A percentile compares a stretch with the other conserved stretches of the same genome.
These are phyloP conservation scores for Cryptomyrus ogoouensis DNA, from an alignment of 2,113 vertebrate species.

Conservation along the genomic window DNA sequence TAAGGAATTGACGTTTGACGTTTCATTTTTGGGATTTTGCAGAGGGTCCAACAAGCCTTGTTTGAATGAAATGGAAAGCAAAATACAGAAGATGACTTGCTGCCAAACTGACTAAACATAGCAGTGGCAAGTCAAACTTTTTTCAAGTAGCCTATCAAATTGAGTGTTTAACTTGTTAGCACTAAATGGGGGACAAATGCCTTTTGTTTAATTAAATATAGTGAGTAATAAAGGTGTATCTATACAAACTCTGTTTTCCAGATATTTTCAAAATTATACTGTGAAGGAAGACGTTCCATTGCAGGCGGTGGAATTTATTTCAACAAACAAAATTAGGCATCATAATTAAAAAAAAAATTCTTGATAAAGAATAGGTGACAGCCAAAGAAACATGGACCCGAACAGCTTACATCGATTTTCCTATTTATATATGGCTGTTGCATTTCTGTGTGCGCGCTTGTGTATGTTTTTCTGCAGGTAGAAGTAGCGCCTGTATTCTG, in stretches of 20 bases:
- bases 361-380: neutral
- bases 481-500: neutral
- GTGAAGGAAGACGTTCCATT: neutral
- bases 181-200: neutral
- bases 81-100: neutral
- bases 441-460: neutral
- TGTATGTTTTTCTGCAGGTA: neutral
- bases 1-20: neutral
- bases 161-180: neutral
- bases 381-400: neutral
- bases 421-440: neutral
- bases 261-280: neutral
- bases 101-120: neutral
- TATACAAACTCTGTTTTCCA: neutral
- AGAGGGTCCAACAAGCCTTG: neutral
- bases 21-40: neutral
- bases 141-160: neutral
- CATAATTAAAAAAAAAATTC: neutral
- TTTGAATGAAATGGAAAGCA: constrained; percentile 17
- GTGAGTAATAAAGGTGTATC: neutral
- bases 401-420: neutral
- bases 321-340: neutral
- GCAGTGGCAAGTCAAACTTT: neutral
- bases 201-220: neutral
- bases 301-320: neutral